Evolutionary conservation across 2,888 invertebrate species (phyloP).

Genomic region (Andrena minutula): DNA sequence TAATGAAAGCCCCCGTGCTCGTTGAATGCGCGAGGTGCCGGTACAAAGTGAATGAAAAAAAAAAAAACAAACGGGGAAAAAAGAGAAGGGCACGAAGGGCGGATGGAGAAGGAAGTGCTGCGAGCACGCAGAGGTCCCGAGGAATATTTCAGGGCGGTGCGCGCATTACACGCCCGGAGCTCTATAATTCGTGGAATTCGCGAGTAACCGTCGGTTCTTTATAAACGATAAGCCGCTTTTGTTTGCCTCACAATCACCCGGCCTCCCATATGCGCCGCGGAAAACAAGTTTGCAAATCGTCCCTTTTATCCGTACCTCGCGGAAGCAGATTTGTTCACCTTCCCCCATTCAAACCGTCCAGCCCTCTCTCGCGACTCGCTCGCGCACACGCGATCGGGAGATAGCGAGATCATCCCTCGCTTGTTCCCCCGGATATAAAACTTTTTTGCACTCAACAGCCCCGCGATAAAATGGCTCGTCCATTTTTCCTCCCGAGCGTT

Average conservation of each 20-base stretch:
- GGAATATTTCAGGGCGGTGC: constrained; percentile 9
- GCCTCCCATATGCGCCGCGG: constrained; percentile 44
- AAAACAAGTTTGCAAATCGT: constrained; percentile 72
- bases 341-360: constrained; percentile 53
- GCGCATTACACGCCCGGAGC: constrained; percentile 4
- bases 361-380: constrained; percentile 34
- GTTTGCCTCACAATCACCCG: constrained; percentile 55
- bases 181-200: constrained; percentile 61
- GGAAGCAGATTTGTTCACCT: constrained; percentile 69
- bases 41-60: background rate
- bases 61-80: background rate
- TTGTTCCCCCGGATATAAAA: constrained; percentile 59
- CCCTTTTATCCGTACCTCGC: constrained; percentile 68
- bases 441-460: constrained; percentile 49
- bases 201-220: constrained; percentile 41
- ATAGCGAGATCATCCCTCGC: constrained; percentile 69
- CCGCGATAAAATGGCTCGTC: constrained; percentile 54
- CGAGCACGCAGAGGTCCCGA: background rate
- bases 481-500: constrained; percentile 34
- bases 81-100: background rate
- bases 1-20: background rate
- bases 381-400: constrained; percentile 63
- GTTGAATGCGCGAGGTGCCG: background rate
- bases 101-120: background rate
- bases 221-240: constrained; percentile 64